Conservation (phyloP, 2,113 vertebrate genomes). For the Mugil cephalus region DNA sequence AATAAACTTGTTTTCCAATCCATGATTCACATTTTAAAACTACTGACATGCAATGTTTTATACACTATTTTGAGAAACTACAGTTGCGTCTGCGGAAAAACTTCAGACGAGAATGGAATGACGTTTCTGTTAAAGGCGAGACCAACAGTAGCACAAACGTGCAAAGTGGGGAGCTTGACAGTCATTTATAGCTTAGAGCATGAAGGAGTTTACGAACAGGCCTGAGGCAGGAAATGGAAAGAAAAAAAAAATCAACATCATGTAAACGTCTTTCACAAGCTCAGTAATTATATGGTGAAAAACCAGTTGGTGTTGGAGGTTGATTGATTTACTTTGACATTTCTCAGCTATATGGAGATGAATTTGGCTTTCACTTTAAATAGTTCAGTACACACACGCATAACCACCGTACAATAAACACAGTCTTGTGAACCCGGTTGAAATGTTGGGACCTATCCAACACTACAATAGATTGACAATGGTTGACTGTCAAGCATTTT, state of each 20-base stretch:
- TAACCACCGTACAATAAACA: not conserved
- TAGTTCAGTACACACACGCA: not conserved
- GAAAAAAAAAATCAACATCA: slow-evolving; percentile 21
- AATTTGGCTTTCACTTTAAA: not conserved
- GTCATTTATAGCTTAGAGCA: slow-evolving; percentile 60
- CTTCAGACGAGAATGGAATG: not conserved
- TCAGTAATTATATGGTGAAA: slow-evolving; percentile 46
- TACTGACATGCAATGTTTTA: not conserved
- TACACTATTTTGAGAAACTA: not conserved
- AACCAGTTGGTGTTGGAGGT: slow-evolving; percentile 19
- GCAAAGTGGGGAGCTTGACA: slow-evolving; percentile 35
- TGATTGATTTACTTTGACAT: slow-evolving; percentile 23
- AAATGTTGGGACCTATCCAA: not conserved
- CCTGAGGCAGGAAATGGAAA: slow-evolving; percentile 22
- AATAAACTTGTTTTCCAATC: too few species aligned
- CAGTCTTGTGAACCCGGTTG: not conserved
- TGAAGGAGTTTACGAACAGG: slow-evolving; percentile 46
- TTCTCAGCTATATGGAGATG: slow-evolving; percentile 6
- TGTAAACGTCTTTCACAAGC: slow-evolving; percentile 36
- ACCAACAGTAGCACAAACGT: slow-evolving; percentile 15
- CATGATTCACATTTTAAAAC: not conserved
- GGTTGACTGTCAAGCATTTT: not conserved
- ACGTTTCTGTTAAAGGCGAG: slow-evolving; percentile 8
- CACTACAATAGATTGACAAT: not conserved
- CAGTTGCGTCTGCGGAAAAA: not conserved